These are phyloP conservation scores for Acomys russatus DNA, from an alignment of 2,797 vertebrate genomes.

Conservation along the genomic window DNA sequence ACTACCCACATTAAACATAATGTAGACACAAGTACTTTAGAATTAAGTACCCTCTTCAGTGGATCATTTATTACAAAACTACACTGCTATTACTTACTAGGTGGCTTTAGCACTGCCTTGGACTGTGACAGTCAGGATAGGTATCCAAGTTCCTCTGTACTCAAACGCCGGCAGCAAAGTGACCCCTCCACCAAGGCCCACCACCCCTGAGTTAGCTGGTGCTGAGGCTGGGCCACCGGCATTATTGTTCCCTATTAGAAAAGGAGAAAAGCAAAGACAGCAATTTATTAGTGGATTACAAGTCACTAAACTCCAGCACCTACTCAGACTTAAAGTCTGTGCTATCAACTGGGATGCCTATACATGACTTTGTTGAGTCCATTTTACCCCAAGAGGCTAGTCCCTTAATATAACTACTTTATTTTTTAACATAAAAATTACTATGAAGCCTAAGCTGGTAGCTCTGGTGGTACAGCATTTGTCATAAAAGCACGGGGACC, in stretches of 20 bases:
- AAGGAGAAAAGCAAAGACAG: conserved; percentile 38
- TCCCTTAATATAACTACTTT: neutral
- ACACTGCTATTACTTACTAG: conserved; percentile 93
- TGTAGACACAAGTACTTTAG: conserved; percentile 41
- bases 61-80: conserved; percentile 31
- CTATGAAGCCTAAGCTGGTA: neutral
- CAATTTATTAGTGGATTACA: conserved; percentile 47
- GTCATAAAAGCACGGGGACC: neutral
- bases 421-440: conserved; percentile 47
- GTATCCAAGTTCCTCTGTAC: conserved; percentile 99
- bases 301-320: conserved; percentile 1
- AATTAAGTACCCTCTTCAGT: conserved; percentile 24
- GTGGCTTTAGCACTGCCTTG: conserved; percentile 99
- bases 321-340: neutral
- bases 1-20: conserved; percentile 29
- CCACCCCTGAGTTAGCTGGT: conserved; percentile 92
- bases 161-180: conserved; percentile 98
- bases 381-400: neutral
- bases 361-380: conserved; percentile 34
- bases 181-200: conserved; percentile 91
- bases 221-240: conserved; percentile 90
- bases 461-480: neutral
- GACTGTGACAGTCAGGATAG: conserved; percentile 95
- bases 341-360: neutral
- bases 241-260: conserved; percentile 88